These are phyloP conservation scores for Pangasianodon hypophthalmus DNA, from an alignment of 2,113 vertebrate genomes.

Conservation along the genomic window DNA sequence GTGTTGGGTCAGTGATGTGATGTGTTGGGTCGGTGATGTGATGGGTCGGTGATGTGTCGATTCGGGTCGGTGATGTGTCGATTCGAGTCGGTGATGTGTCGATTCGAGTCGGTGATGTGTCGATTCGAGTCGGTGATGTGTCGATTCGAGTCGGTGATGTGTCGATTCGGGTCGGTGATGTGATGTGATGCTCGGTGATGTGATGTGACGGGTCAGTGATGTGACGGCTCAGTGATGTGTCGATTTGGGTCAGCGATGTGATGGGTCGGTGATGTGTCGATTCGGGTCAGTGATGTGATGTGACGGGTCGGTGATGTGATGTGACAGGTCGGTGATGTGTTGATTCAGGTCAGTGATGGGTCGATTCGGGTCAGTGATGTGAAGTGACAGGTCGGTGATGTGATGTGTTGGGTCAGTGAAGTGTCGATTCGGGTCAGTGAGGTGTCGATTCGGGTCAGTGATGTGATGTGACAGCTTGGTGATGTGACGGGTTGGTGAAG, in stretches of 20 bases:
- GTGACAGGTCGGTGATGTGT: not conserved
- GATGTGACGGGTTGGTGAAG: too few species aligned
- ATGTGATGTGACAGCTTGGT: not conserved
- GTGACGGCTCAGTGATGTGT: not conserved
- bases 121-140: not conserved
- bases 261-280: not conserved
- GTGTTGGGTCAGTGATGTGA: too few species aligned
- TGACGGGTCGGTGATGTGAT: too few species aligned
- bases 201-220: too few species aligned
- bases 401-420: not conserved
- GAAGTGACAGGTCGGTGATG: not conserved
- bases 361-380: not conserved
- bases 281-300: not conserved
- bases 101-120: not conserved
- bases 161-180: not conserved
- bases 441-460: not conserved
- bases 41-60: not conserved
- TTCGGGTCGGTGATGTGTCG: not conserved
- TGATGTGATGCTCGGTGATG: too few species aligned
- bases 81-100: too few species aligned
- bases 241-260: not conserved
- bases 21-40: too few species aligned
- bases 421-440: not conserved
- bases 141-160: not conserved
- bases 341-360: not conserved